A percentile compares a stretch with the other conserved stretches of the same genome.
These are phyloP conservation scores for Catocala sponsa DNA, from an alignment of 2,888 invertebrate genomes.

Conservation along the genomic window DNA sequence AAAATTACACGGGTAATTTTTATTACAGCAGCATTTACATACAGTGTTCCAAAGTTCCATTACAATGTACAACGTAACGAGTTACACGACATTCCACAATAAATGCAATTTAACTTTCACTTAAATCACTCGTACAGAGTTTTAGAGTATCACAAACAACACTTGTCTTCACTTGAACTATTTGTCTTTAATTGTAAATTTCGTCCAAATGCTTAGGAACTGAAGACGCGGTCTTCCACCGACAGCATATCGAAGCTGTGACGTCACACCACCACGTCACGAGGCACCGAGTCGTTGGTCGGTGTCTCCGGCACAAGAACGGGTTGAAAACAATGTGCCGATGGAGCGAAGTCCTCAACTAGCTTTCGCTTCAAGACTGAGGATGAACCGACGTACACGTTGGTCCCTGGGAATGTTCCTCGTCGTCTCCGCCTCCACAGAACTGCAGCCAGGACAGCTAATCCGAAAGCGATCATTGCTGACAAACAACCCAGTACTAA, in stretches of 20 bases:
- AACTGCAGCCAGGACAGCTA: slow-evolving; percentile 84
- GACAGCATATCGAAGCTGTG: slow-evolving; percentile 89
- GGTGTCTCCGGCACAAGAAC: slow-evolving; percentile 86
- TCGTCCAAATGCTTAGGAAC: slow-evolving; percentile 84
- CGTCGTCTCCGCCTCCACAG: slow-evolving; percentile 88
- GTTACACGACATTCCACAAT: slow-evolving; percentile 66
- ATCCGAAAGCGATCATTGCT: slow-evolving; percentile 83
- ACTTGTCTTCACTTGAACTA: slow-evolving; percentile 63
- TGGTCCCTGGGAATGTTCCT: slow-evolving; percentile 87
- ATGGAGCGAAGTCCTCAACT: slow-evolving; percentile 88
- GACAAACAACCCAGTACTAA: slow-evolving; percentile 88
- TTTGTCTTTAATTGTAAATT: slow-evolving; percentile 60
- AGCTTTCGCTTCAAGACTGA: slow-evolving; percentile 89
- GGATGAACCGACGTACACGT: slow-evolving; percentile 89
- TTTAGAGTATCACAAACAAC: slow-evolving; percentile 63
- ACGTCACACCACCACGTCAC: slow-evolving; percentile 90
- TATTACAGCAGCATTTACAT: slow-evolving; percentile 77
- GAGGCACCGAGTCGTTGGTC: slow-evolving; percentile 74
- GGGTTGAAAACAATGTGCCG: slow-evolving; percentile 87
- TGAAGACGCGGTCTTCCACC: slow-evolving; percentile 86
- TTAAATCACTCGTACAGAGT: slow-evolving; percentile 57
- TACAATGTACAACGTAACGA: slow-evolving; percentile 62
- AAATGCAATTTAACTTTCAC: slow-evolving; percentile 65
- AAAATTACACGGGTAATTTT: slow-evolving; percentile 74
- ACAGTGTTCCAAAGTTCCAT: slow-evolving; percentile 62